phyloP scores from a whole-genome alignment of 2,888 invertebrate species.

The Serrognathus titanus region DNA sequence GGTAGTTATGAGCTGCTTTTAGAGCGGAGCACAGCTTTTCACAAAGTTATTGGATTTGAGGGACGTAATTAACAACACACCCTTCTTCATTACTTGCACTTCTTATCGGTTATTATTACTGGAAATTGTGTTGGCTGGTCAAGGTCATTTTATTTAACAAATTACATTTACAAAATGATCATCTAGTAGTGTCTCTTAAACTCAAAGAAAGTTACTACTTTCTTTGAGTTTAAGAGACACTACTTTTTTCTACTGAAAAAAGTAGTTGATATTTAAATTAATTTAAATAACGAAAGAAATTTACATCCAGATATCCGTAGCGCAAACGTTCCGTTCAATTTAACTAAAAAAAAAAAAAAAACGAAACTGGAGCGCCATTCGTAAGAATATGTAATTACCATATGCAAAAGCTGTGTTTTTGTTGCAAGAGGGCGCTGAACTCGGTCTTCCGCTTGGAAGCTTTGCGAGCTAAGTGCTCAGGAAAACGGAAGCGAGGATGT shows the following conservation, averaged over 20 bases:
- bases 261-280: too few species aligned
- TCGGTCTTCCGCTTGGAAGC: slow-evolving; percentile 2
- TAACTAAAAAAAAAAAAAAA: background rate
- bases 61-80: slow-evolving; percentile 18
- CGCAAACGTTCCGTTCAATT: background rate
- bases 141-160: background rate
- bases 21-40: slow-evolving; percentile 15
- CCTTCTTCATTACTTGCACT: slow-evolving; percentile 10
- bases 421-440: slow-evolving; percentile 16
- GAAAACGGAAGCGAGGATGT: slow-evolving; percentile 2
- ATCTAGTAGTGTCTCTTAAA: too few species aligned
- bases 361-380: background rate
- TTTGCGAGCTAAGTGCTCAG: background rate
- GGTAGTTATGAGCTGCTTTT: slow-evolving; percentile 31
- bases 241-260: too few species aligned
- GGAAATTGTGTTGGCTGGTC: background rate
- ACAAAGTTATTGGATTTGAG: slow-evolving; percentile 9
- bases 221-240: too few species aligned
- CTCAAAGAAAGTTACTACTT: too few species aligned
- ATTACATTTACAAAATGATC: too few species aligned
- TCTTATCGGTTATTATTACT: background rate
- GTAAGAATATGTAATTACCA: slow-evolving; percentile 9
- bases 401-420: slow-evolving; percentile 12
- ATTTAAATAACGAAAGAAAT: background rate
- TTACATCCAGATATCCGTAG: background rate